Evolutionary conservation across 2,888 invertebrate genomes (phyloP).

Genomic region (Rhagophthalmus giganteus): DNA sequence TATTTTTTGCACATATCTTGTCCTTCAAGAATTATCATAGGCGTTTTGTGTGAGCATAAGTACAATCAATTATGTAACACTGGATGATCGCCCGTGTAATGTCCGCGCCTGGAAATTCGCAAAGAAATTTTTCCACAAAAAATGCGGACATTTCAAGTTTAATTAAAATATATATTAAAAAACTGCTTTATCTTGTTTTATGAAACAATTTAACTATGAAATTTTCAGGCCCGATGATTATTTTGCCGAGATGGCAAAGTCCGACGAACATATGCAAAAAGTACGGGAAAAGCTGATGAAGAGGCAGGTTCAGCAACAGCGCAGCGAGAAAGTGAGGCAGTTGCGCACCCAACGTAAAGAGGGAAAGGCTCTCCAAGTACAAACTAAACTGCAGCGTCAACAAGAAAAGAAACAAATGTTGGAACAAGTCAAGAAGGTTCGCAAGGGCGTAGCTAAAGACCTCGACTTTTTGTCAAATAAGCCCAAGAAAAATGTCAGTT

Average conservation of each 20-base stretch:
- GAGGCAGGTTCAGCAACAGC: slow-evolving; percentile 82
- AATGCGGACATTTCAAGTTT: too few relatives aligned
- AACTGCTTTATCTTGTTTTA: too few relatives aligned
- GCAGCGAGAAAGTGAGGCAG: slow-evolving; percentile 88
- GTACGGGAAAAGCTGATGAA: slow-evolving; percentile 80
- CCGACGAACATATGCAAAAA: slow-evolving; percentile 97
- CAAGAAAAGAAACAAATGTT: slow-evolving; percentile 90
- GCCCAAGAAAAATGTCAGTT: slow-evolving; percentile 7
- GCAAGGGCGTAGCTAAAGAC: slow-evolving; percentile 80
- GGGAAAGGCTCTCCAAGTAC: slow-evolving; percentile 83
- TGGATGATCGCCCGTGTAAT: too few relatives aligned
- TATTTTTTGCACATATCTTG: too few relatives aligned
- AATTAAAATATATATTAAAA: too few relatives aligned
- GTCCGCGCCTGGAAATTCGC: too few relatives aligned
- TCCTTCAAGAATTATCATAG: too few relatives aligned
- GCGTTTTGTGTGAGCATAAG: too few relatives aligned
- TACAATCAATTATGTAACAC: too few relatives aligned
- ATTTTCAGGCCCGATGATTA: slow-evolving; percentile 83
- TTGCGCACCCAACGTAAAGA: slow-evolving; percentile 89
- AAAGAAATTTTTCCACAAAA: too few relatives aligned
- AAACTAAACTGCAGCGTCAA: slow-evolving; percentile 81
- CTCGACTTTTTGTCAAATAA: slow-evolving; percentile 74
- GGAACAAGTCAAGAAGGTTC: slow-evolving; percentile 90
- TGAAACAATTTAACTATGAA: not conserved
- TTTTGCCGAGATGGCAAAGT: slow-evolving; percentile 98